Evolutionary conservation across 2,888 invertebrate species (phyloP), one percentile per base, ranked within the genome.

Genomic region (Drosophila prolongata): DNA sequence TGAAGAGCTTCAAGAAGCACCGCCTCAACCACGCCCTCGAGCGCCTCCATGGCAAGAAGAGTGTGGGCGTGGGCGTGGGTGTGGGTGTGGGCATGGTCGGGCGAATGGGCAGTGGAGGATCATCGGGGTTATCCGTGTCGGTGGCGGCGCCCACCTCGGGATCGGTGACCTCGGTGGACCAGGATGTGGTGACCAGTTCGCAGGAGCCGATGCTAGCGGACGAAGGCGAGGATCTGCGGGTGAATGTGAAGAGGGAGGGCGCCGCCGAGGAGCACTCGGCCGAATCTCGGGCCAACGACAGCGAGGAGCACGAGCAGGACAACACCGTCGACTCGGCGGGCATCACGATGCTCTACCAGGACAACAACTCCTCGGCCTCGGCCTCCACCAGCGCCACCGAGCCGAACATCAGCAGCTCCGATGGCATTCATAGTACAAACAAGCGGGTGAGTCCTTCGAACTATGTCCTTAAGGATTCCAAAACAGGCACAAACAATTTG

Each of bases 1-100:
- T 97, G 53, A 97, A 97, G 90, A 97, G 97, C 0, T 97, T 97
- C 92, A 97, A 97, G 91, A 97, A 97, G 91, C 97, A 97, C 90
- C 94, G 97, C 27, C 94, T 97, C 62, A 97, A 97, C 89, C 97
- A 97, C 91, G 96, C 97, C 0, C 92, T 97, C 40, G 97, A 97
- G 90, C 94, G 96, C 75, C 93, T 97, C 61, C 97, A 97, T 89
- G 95, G 96, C 6, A 95, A 95, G 85, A 93, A 94, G 75, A 88
- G 78, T 16, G 82, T 84, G 5, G 85, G 85, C 1, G 72, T 71
- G 0, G 59, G 58, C 1, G 53, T 40, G 11, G 11, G 38, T 1
- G 30, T 30, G 75, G 87, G 78, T 14, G 82, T 84, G 5, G 85
- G 85, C 1, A 71, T 58, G 14, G 53, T 68, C 1, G 67, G 70